Evolutionary conservation across 2,888 invertebrate species (phyloP).

Genomic region (Trissonchulus latispiculum): DNA sequence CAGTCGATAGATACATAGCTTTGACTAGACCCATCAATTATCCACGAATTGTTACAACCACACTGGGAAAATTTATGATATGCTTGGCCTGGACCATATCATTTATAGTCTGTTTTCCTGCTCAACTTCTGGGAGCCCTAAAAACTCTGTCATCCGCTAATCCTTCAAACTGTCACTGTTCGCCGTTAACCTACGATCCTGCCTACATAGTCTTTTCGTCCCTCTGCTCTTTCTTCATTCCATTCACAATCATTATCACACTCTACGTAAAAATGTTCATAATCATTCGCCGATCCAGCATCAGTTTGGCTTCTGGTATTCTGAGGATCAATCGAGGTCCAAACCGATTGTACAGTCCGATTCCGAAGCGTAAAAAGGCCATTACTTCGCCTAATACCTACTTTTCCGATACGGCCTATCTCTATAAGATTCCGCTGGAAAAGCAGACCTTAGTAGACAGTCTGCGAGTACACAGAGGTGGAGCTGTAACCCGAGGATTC

Average conservation of each 20-base stretch:
- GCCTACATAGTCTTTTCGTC: constrained; percentile 95
- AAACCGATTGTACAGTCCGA: neutral
- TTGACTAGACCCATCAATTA: constrained; percentile 92
- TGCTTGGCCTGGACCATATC: constrained; percentile 3
- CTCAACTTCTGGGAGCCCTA: neutral
- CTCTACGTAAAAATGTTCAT: constrained; percentile 94
- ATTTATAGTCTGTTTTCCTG: neutral
- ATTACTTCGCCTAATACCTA: neutral
- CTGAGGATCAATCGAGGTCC: no score
- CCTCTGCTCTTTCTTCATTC: constrained; percentile 92
- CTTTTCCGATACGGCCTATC: neutral
- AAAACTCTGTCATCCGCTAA: no score
- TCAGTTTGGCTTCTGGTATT: neutral
- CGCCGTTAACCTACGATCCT: constrained; percentile 72
- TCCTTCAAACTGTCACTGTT: constrained; percentile 57
- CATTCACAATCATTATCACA: constrained; percentile 94
- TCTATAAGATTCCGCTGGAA: neutral
- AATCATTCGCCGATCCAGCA: constrained; percentile 55
- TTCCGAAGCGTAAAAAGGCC: neutral
- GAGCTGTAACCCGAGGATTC: neutral
- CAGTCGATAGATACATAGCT: constrained; percentile 77
- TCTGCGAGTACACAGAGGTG: neutral
- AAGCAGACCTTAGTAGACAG: neutral
- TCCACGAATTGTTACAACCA: constrained; percentile 66
- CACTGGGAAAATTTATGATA: neutral